Percentiles rank a stretch among this genome's conserved stretches.
Conservation (phyloP, 2,888 invertebrate genomes). For the Scrobipalpa costella region DNA sequence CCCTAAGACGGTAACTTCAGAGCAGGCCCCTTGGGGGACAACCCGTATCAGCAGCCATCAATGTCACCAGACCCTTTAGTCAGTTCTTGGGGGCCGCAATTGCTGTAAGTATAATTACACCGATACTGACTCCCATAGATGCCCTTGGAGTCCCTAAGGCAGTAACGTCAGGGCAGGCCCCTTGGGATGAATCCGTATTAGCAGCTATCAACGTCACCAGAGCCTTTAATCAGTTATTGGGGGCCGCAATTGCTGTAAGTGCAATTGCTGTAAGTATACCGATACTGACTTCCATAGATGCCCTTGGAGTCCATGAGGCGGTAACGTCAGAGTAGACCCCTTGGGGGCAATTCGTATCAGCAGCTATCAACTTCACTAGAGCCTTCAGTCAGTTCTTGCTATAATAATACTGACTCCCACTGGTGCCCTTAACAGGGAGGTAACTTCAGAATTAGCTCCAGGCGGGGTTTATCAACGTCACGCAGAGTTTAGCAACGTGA, state of each 20-base stretch:
- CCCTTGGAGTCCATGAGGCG: constrained; percentile 73
- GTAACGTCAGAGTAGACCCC: constrained; percentile 63
- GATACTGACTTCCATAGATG: constrained; percentile 51
- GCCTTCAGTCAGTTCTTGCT: constrained; percentile 89
- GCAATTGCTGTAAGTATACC: constrained; percentile 78
- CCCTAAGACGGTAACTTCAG: constrained; percentile 63
- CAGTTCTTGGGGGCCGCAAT: constrained; percentile 89
- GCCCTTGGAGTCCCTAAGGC: constrained; percentile 75
- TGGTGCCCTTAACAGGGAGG: constrained; percentile 73
- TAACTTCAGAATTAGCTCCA: constrained; percentile 60
- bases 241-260: constrained; percentile 87
- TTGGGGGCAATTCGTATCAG: constrained; percentile 82
- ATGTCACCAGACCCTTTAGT: constrained; percentile 88
- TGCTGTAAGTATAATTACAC: constrained; percentile 78
- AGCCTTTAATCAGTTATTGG: constrained; percentile 89
- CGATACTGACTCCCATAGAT: constrained; percentile 52
- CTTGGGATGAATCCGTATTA: constrained; percentile 81
- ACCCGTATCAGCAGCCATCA: constrained; percentile 87
- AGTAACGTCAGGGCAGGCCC: constrained; percentile 58
- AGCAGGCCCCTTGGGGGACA: constrained; percentile 67
- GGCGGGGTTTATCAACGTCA: no score
- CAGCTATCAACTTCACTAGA: constrained; percentile 88
- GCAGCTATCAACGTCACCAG: constrained; percentile 89
- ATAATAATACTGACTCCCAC: constrained; percentile 28
- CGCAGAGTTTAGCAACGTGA: no score